Evolutionary conservation across 2,888 invertebrate species (phyloP).

Genomic region (Xestia ashworthii): DNA sequence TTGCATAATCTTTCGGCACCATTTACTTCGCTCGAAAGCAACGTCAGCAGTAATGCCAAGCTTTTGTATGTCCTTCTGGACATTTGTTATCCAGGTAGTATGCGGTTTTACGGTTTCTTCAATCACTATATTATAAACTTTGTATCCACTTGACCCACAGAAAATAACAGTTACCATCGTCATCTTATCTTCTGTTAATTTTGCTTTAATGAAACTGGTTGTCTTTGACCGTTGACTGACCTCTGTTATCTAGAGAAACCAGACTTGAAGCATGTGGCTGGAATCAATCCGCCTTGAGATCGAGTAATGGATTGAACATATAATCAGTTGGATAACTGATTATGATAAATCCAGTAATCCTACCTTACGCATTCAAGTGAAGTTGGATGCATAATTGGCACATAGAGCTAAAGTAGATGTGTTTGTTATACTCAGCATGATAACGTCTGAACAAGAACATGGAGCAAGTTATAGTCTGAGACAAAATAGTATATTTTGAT

Average conservation of each 20-base stretch:
- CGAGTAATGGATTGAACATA: background rate
- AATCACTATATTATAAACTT: background rate
- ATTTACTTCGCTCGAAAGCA: too few relatives aligned
- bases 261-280: background rate
- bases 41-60: too few relatives aligned
- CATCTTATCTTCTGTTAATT: background rate
- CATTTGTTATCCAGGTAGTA: too few relatives aligned
- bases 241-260: slow-evolving; percentile 9
- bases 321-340: slow-evolving; percentile 22
- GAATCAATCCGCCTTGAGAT: slow-evolving; percentile 9
- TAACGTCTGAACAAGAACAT: background rate
- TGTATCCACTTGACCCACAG: background rate
- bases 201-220: slow-evolving; percentile 1
- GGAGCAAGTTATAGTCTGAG: background rate
- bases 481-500: background rate
- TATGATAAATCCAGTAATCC: slow-evolving; percentile 12
- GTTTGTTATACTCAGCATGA: background rate
- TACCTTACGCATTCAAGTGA: background rate
- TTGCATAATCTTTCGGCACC: too few relatives aligned
- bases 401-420: background rate
- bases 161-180: background rate
- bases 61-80: too few relatives aligned
- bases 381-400: background rate
- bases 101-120: too few relatives aligned
- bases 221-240: background rate